Evolutionary conservation across 2,888 invertebrate genomes (phyloP), one percentile per base, ranked within the genome.

Genomic region (Acronicta alni): DNA sequence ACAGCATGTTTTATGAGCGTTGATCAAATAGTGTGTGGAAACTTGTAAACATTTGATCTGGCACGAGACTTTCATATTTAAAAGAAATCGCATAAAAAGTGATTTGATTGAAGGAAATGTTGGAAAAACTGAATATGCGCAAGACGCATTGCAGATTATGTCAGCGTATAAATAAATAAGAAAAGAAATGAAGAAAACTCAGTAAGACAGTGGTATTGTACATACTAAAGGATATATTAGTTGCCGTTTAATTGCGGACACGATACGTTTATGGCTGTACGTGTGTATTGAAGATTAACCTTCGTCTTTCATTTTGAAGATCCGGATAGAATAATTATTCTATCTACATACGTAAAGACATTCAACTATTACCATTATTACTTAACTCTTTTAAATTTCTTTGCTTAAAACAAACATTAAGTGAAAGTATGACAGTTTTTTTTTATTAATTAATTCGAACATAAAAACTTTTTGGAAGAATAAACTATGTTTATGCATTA

Each of bases 1-100:
- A 57, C 68, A 72, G 72, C 58, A 57, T 67, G 63, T 74, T 69
- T 75, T 64, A 75, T 57, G 72, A 68, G 57, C 57, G 55, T 67
- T 70, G 70, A 71, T 61, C 54, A 64, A 63, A 68, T 44, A 56
- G 48, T 55, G 45, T 39, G 41, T 43, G 42, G 41, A 59, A 39
- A 55, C 45, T 52, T 49, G 57, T 58, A 72, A 67, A 73, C 59
- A 62, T 67, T 58, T 20, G 30, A 53, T 54, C 43, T 70, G 65
- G 67, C 65, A 64, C 38, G 12, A 4, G 59, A 65, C 53, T 12
- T 59, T 41, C 53, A 32, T 55, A 44, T 47, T 59, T 68, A 51
- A 18, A 8, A 51, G 32, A 70, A 52, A 53, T 14, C 20, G 4
- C 18, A 42, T 56, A 45, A 46, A 48, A 51, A 47, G 35, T 20